Evolutionary conservation across 2,113 vertebrate species (phyloP).

Genomic region (Amphilophus citrinellus): DNA sequence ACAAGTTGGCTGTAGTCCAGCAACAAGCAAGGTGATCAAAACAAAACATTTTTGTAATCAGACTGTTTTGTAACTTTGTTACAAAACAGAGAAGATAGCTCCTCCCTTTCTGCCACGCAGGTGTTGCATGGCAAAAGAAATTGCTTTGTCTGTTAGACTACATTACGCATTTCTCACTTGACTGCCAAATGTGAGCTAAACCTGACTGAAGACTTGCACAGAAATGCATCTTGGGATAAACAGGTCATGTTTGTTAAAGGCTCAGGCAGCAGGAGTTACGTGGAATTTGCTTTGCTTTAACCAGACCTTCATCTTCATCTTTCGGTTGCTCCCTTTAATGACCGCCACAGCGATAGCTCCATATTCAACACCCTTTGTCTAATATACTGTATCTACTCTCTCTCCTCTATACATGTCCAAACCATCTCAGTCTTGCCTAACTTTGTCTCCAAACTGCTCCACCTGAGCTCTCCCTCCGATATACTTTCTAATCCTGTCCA

Average conservation of each 20-base stretch:
- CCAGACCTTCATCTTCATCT: too few species aligned
- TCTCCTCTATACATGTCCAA: too few species aligned
- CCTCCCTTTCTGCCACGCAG: not conserved
- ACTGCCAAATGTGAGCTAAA: not conserved
- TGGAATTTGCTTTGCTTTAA: not conserved
- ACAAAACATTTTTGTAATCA: not conserved
- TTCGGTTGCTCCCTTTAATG: too few species aligned
- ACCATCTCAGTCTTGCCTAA: not conserved
- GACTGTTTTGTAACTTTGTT: not conserved
- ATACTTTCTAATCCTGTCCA: not conserved
- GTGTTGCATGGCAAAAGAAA: not conserved
- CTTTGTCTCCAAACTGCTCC: not conserved
- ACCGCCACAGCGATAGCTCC: too few species aligned
- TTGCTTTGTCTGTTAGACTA: not conserved
- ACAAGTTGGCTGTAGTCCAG: not conserved
- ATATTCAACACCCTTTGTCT: too few species aligned
- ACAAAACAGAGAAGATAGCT: not conserved
- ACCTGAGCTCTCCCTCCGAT: not conserved
- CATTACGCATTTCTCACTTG: not conserved
- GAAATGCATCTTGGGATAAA: not conserved
- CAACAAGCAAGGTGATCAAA: not conserved
- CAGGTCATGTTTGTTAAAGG: not conserved
- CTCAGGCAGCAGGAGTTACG: not conserved
- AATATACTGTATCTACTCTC: too few species aligned
- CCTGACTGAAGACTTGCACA: not conserved